These are phyloP conservation scores for Spicauda simplicius DNA, from an alignment of 2,888 invertebrate genomes.

Conservation along the genomic window DNA sequence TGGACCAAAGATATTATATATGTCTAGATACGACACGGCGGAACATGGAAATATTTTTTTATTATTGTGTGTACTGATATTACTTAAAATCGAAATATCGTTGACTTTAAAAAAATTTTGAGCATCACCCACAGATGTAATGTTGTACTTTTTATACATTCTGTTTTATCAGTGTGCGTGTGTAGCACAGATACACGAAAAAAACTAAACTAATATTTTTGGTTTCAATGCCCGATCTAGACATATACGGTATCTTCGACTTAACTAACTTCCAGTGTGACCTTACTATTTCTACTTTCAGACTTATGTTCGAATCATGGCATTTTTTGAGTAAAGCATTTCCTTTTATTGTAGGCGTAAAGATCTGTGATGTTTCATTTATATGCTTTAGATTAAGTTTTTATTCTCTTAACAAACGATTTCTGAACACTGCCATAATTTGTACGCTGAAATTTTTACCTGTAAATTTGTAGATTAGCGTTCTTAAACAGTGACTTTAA, in stretches of 20 bases:
- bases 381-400: constrained; percentile 59
- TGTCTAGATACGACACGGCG: constrained; percentile 1
- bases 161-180: neutral
- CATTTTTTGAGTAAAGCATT: constrained; percentile 55
- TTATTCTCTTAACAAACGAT: constrained; percentile 43
- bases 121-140: no score
- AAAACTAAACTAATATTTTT: neutral
- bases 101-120: no score
- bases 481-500: constrained; percentile 33
- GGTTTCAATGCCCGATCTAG: neutral
- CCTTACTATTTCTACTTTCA: constrained; percentile 72
- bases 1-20: constrained; percentile 37
- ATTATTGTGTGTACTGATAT: no score
- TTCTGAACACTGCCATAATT: constrained; percentile 55
- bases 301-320: constrained; percentile 60
- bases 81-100: no score
- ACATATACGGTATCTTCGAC: constrained; percentile 53
- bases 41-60: no score
- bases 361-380: constrained; percentile 78
- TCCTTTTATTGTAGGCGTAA: constrained; percentile 67
- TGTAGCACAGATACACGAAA: neutral
- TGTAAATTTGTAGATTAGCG: constrained; percentile 30
- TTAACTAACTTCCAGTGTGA: constrained; percentile 72
- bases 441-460: constrained; percentile 36
- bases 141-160: neutral